Conservation (phyloP, 2,797 vertebrate genomes). For the Varecia variegata region DNA sequence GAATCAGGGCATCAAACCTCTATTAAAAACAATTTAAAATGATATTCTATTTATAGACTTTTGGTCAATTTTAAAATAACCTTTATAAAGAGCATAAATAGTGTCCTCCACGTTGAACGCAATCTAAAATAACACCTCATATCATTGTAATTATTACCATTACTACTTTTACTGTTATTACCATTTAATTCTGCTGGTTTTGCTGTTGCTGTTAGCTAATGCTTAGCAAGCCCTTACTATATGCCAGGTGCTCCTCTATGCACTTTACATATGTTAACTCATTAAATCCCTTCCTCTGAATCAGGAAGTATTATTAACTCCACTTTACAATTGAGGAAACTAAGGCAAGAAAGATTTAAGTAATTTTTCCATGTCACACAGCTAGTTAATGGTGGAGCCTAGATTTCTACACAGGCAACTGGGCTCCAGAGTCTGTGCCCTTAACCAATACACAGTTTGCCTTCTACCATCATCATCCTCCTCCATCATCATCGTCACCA, state of each 20-base stretch:
- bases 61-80: background rate
- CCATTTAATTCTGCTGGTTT: background rate
- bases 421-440: background rate
- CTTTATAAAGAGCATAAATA: background rate
- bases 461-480: background rate
- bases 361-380: background rate
- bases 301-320: background rate
- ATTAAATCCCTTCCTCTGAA: background rate
- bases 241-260: background rate
- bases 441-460: background rate
- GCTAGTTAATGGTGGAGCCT: background rate
- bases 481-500: background rate
- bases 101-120: background rate
- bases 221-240: background rate
- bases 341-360: background rate
- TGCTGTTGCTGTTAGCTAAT: background rate
- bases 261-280: background rate
- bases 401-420: background rate
- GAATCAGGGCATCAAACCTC: background rate
- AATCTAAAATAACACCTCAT: background rate
- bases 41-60: background rate
- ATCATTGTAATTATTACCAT: background rate
- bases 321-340: background rate
- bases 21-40: slow-evolving; percentile 28
- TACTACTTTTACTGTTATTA: background rate